Conservation (phyloP, 2,797 vertebrate species). For the Typhlichthys subterraneus region DNA sequence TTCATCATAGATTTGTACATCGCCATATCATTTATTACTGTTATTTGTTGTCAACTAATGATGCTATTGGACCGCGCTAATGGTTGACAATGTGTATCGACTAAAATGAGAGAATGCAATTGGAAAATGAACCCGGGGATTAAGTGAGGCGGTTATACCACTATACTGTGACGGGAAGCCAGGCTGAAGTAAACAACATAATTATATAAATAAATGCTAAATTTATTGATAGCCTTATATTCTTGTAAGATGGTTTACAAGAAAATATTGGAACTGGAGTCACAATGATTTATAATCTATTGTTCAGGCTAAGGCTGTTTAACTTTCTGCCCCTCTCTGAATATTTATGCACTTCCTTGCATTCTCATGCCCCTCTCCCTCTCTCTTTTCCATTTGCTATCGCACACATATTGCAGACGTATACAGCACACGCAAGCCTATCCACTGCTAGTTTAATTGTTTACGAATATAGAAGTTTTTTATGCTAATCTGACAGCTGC, state of each 20-base stretch:
- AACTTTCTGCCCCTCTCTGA: constrained; percentile 56
- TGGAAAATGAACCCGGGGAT: constrained; percentile 44
- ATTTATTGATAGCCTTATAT: constrained; percentile 72
- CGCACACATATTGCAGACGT: background rate
- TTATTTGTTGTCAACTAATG: constrained; percentile 64
- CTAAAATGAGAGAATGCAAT: constrained; percentile 43
- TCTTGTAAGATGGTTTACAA: constrained; percentile 71
- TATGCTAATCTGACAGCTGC: constrained; percentile 69
- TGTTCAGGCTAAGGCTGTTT: constrained; percentile 67
- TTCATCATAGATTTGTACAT: constrained; percentile 45
- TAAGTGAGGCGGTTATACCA: constrained; percentile 53
- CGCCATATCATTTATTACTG: constrained; percentile 55
- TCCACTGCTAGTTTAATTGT: constrained; percentile 55
- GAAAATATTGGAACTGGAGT: constrained; percentile 75
- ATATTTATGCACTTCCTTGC: constrained; percentile 65
- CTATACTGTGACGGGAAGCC: constrained; percentile 28
- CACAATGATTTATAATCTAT: constrained; percentile 74
- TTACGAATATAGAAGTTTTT: constrained; percentile 65
- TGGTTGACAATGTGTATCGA: constrained; percentile 52
- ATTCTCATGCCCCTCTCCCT: constrained; percentile 1
- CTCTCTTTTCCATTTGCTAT: constrained; percentile 7
- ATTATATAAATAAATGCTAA: constrained; percentile 66
- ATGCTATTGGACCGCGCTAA: constrained; percentile 54
- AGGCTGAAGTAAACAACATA: constrained; percentile 44
- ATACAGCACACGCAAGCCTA: background rate